phyloP scores from a whole-genome alignment of 2,797 vertebrate species.

The Chaenodraco wilsoni region DNA sequence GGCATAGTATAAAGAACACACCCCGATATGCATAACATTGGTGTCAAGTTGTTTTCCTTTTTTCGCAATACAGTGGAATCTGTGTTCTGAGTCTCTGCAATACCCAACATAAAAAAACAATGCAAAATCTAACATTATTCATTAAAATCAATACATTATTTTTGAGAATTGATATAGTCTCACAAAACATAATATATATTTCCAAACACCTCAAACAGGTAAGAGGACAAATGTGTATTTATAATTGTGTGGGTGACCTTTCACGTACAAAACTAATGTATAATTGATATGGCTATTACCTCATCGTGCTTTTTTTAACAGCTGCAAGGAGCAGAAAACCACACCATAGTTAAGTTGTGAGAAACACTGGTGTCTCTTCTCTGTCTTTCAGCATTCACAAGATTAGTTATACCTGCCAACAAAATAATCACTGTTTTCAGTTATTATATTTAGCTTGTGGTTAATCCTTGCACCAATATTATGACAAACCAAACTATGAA shows the following conservation, averaged over 20 bases:
- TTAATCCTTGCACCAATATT: slow-evolving; percentile 34
- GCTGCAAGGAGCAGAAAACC: too few relatives aligned
- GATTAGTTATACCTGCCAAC: slow-evolving; percentile 30
- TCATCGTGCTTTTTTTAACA: too few relatives aligned
- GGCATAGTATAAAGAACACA: neutral
- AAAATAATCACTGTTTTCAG: slow-evolving; percentile 44
- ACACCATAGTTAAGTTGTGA: too few relatives aligned
- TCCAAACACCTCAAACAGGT: neutral
- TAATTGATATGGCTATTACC: too few relatives aligned
- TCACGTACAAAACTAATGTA: too few relatives aligned
- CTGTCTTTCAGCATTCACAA: too few relatives aligned
- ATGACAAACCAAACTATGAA: slow-evolving; percentile 29
- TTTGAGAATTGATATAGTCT: neutral
- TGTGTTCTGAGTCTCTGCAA: neutral
- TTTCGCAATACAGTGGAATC: too few relatives aligned
- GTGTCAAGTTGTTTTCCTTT: neutral
- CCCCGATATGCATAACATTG: neutral
- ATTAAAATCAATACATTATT: neutral
- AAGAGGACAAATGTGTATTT: too few relatives aligned
- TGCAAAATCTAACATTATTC: neutral
- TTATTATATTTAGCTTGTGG: slow-evolving; percentile 22
- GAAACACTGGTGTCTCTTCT: too few relatives aligned
- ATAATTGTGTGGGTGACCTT: too few relatives aligned
- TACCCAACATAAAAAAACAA: neutral
- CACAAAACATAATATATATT: neutral